These are phyloP conservation scores for Microcebus lehilahytsara DNA, from an alignment of 2,113 vertebrate genomes.

Conservation along the genomic window DNA sequence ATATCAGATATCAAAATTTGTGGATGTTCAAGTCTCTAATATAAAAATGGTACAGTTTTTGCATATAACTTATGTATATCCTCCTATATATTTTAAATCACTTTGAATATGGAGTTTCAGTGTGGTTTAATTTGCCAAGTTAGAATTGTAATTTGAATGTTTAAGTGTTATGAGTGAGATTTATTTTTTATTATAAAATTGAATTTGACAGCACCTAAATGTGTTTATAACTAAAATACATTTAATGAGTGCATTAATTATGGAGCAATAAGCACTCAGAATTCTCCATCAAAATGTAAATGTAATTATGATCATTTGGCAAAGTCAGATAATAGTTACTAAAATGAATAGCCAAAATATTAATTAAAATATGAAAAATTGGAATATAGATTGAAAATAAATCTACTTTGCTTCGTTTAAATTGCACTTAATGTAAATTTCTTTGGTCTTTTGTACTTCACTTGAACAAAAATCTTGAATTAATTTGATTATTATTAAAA, in stretches of 20 bases:
- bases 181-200: slow-evolving; percentile 43
- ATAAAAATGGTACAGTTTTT: not conserved
- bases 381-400: not conserved
- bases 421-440: not conserved
- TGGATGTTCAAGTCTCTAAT: not conserved
- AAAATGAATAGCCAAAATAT: not conserved
- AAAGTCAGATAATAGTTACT: not conserved
- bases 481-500: slow-evolving; percentile 19
- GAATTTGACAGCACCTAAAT: slow-evolving; percentile 47
- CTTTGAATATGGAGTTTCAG: not conserved
- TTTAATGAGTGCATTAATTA: slow-evolving; percentile 69
- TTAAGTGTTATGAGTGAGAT: not conserved
- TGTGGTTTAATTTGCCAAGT: not conserved
- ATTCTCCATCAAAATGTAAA: slow-evolving; percentile 65
- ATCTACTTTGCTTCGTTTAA: not conserved
- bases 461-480: not conserved
- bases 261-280: slow-evolving; percentile 67
- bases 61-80: not conserved
- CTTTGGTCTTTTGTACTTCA: not conserved
- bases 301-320: slow-evolving; percentile 57
- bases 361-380: slow-evolving; percentile 21
- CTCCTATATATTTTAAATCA: not conserved
- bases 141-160: slow-evolving; percentile 8
- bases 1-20: not conserved
- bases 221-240: slow-evolving; percentile 75